Percentiles rank a stretch among this genome's conserved stretches.
These are phyloP conservation scores for Epicauta chinensis DNA, from an alignment of 1,140 invertebrate genomes.

Conservation along the genomic window DNA sequence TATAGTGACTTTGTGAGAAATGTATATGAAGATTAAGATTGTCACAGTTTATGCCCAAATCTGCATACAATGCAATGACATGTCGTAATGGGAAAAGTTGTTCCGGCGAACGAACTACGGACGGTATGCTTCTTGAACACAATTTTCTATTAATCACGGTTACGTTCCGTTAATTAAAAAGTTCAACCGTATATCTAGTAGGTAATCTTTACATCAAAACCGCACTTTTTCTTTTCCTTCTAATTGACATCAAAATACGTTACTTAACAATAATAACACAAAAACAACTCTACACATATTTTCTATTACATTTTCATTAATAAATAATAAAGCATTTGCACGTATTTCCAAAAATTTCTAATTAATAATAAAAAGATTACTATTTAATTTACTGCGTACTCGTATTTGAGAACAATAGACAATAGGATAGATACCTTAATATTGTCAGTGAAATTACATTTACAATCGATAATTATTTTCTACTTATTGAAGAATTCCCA, in stretches of 20 bases:
- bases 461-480: constrained; percentile 11
- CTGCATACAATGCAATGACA: constrained; percentile 43
- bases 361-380: too few species aligned
- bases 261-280: background rate
- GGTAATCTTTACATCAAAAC: constrained; percentile 29
- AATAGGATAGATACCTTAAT: constrained; percentile 10
- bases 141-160: constrained; percentile 42
- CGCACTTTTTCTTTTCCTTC: constrained; percentile 27
- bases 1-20: constrained; percentile 29
- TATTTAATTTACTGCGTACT: too few species aligned
- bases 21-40: constrained; percentile 39
- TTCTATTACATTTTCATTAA: too few species aligned
- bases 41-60: constrained; percentile 40
- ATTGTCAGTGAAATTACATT: constrained; percentile 1
- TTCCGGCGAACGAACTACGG: constrained; percentile 31
- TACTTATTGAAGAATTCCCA: background rate
- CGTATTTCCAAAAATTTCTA: too few species aligned
- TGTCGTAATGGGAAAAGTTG: constrained; percentile 39
- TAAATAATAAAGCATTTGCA: too few species aligned
- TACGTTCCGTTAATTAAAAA: constrained; percentile 43
- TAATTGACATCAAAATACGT: constrained; percentile 30
- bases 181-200: constrained; percentile 34
- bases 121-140: constrained; percentile 39
- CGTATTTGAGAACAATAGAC: background rate
- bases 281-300: too few species aligned